Evolutionary conservation across 2,888 invertebrate species (phyloP).

Genomic region (Megastigmus dorsalis): DNA sequence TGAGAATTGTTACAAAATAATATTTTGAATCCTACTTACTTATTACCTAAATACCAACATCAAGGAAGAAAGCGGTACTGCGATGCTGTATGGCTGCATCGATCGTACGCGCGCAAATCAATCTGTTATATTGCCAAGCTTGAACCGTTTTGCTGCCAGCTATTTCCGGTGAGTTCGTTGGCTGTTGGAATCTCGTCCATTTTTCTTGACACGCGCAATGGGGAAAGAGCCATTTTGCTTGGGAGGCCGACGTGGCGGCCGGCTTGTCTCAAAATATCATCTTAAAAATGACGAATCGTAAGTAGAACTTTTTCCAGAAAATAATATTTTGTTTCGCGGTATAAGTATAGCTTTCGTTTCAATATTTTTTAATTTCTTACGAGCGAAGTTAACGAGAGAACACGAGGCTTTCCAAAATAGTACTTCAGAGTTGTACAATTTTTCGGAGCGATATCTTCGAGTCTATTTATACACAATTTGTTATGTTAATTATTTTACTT

Average conservation of each 20-base stretch:
- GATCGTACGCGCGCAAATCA: background rate
- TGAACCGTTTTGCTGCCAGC: slow-evolving; percentile 26
- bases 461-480: too few relatives aligned
- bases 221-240: slow-evolving; percentile 70
- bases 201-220: slow-evolving; percentile 71
- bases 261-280: slow-evolving; percentile 59
- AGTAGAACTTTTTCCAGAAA: slow-evolving; percentile 57
- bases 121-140: background rate
- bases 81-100: too few relatives aligned
- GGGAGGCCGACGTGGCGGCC: slow-evolving; percentile 68
- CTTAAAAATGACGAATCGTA: slow-evolving; percentile 63
- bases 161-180: slow-evolving; percentile 40
- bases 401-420: slow-evolving; percentile 1
- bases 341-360: background rate
- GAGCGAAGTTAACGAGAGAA: background rate
- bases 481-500: too few relatives aligned
- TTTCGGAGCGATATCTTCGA: too few relatives aligned
- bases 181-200: slow-evolving; percentile 60
- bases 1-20: background rate
- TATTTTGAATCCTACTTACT: too few relatives aligned
- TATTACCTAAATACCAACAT: too few relatives aligned
- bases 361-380: background rate
- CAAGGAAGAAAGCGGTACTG: too few relatives aligned
- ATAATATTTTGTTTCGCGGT: background rate
- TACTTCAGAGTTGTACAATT: background rate